These are phyloP conservation scores for Ascidia mentula DNA, from an alignment of 23 tunicate genomes.

Conservation along the genomic window DNA sequence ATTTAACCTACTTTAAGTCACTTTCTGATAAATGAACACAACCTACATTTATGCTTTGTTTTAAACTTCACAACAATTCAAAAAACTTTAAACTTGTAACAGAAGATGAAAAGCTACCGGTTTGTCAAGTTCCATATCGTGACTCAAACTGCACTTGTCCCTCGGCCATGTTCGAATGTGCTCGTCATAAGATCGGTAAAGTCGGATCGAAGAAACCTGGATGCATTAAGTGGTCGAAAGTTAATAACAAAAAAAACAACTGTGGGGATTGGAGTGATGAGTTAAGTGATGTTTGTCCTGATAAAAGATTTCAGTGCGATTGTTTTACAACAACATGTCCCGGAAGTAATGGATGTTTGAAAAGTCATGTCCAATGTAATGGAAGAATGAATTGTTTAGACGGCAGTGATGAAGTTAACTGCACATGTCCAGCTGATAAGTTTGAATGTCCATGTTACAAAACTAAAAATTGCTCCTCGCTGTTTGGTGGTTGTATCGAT, in stretches of 20 bases:
- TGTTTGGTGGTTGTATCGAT: neutral
- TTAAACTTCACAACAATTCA: too few relatives aligned
- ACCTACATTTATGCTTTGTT: too few relatives aligned
- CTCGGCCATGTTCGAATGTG: neutral
- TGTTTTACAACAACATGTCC: neutral
- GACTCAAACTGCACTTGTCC: neutral
- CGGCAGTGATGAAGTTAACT: neutral
- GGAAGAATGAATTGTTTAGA: neutral
- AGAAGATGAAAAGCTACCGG: neutral
- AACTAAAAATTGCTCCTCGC: neutral
- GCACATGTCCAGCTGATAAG: slow-evolving; percentile 6
- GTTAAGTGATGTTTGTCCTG: neutral
- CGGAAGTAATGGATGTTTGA: neutral
- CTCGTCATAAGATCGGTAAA: neutral
- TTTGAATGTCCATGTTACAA: neutral
- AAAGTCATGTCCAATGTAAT: neutral
- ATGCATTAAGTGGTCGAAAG: neutral
- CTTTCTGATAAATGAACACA: too few relatives aligned
- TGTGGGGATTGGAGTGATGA: neutral
- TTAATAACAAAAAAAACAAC: neutral
- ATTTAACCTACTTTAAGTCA: too few relatives aligned
- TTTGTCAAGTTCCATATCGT: neutral
- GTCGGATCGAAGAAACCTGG: neutral
- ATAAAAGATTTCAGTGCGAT: neutral
- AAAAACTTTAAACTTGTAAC: too few relatives aligned